A percentile compares a stretch with the other conserved stretches of the same genome.
Evolutionary conservation across 2,113 vertebrate species (phyloP).

Genomic region (Erythrolamprus reginae): DNA sequence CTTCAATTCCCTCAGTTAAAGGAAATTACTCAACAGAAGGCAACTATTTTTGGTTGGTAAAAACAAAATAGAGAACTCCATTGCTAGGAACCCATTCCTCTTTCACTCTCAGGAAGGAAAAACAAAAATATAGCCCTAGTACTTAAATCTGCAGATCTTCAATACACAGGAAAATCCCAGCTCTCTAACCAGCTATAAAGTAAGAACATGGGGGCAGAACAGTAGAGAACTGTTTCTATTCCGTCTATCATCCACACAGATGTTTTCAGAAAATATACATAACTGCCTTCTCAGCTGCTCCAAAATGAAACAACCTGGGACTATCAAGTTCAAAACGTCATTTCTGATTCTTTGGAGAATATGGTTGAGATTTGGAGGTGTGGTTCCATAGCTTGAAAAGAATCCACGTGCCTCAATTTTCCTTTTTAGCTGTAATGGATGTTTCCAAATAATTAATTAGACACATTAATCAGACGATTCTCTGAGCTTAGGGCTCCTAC

Average conservation of each 20-base stretch:
- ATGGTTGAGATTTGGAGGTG: background rate
- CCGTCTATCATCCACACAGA: background rate
- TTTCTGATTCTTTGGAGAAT: background rate
- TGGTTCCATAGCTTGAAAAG: background rate
- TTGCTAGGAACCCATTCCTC: background rate
- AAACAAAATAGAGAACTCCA: background rate
- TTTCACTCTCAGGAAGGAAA: background rate
- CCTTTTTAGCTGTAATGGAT: background rate
- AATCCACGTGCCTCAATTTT: background rate
- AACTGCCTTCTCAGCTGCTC: background rate
- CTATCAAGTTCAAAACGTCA: background rate
- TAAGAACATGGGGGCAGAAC: no score
- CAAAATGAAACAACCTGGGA: background rate
- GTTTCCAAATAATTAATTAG: background rate
- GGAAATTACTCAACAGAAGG: background rate
- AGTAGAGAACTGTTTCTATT: background rate
- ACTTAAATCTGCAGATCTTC: background rate
- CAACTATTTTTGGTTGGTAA: background rate
- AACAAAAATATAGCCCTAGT: background rate
- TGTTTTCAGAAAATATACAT: background rate
- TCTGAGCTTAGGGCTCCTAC: background rate
- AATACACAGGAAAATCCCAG: background rate
- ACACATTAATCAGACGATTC: background rate
- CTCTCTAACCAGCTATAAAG: background rate
- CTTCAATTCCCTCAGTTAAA: background rate